Evolutionary conservation across 2,797 vertebrate species (phyloP).

Genomic region (Basileuterus tristriatus): DNA sequence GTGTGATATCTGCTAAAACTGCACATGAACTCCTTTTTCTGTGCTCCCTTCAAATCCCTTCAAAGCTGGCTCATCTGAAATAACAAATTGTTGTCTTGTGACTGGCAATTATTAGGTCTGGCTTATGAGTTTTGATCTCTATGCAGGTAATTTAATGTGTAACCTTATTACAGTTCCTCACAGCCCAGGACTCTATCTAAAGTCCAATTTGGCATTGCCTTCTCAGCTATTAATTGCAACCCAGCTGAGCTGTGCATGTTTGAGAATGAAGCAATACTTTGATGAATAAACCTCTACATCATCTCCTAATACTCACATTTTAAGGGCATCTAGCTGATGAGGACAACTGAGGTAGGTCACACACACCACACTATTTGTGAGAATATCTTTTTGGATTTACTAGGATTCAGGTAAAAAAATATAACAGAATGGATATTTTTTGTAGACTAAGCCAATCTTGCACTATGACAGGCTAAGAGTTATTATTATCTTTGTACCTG

Average conservation of each 20-base stretch:
- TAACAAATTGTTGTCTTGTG: conserved; percentile 50
- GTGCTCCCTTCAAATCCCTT: conserved; percentile 22
- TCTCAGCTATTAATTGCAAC: conserved; percentile 68
- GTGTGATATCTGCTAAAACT: conserved; percentile 8
- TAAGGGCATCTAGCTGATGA: neutral
- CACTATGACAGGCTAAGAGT: neutral
- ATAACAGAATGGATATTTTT: neutral
- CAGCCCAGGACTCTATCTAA: conserved; percentile 57
- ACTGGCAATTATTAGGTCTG: conserved; percentile 64
- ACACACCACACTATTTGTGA: neutral
- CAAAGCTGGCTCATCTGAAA: conserved; percentile 54
- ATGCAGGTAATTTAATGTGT: conserved; percentile 65
- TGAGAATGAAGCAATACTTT: conserved; percentile 23
- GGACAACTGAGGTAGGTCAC: neutral
- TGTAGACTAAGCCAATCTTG: neutral
- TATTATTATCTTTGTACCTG: neutral
- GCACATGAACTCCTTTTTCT: conserved; percentile 41
- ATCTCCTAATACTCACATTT: neutral
- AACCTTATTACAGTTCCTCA: conserved; percentile 68
- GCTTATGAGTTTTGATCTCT: conserved; percentile 70
- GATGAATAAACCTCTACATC: conserved; percentile 20
- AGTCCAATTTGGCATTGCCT: conserved; percentile 63
- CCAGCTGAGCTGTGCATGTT: neutral
- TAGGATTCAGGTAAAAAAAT: neutral
- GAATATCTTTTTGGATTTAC: neutral